Percentiles rank a stretch among this genome's conserved stretches.
Conservation (phyloP, 2,113 vertebrate genomes). For the Malurus elegans region DNA sequence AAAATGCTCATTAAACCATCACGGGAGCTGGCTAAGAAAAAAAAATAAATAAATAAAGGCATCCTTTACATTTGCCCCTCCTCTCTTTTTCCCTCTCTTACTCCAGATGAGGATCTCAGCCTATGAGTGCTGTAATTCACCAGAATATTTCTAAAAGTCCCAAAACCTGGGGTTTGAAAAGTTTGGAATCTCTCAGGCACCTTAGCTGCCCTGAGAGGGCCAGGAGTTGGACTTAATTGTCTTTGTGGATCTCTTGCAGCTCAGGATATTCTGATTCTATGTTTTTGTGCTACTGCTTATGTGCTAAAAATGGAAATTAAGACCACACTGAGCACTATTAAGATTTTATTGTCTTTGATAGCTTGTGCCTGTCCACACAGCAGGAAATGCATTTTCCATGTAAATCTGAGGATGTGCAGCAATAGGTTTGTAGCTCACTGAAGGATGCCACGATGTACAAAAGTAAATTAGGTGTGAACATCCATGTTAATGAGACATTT, state of each 20-base stretch:
- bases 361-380: not conserved
- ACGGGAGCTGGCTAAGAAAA: not conserved
- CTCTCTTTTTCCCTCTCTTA: not conserved
- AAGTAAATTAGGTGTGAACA: not conserved
- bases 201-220: not conserved
- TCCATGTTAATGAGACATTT: not conserved
- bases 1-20: not conserved
- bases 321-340: not conserved
- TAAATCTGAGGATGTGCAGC: not conserved
- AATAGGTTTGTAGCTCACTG: not conserved
- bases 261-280: not conserved
- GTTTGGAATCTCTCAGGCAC: not conserved
- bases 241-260: not conserved
- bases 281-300: not conserved
- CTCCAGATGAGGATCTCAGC: not conserved
- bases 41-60: no score
- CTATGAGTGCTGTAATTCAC: not conserved
- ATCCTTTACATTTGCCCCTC: not conserved
- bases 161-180: not conserved
- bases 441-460: no score
- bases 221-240: not conserved
- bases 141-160: not conserved
- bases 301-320: not conserved
- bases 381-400: not conserved
- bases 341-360: not conserved